These are phyloP conservation scores for Acanthopleura granulata DNA, from an alignment of 2,888 invertebrate species.

Conservation along the genomic window DNA sequence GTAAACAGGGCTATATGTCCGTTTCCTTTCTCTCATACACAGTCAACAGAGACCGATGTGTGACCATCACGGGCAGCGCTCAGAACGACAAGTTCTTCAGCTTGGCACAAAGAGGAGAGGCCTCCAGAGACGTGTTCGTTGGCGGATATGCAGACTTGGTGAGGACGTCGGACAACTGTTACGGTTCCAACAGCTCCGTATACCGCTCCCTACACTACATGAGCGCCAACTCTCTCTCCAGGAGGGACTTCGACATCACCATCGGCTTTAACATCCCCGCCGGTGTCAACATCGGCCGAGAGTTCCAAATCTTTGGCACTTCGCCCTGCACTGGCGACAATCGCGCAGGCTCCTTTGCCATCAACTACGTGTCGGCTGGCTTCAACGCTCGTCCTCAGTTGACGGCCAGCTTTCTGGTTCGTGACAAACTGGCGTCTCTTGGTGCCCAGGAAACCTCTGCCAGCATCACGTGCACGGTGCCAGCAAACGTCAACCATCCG, in stretches of 20 bases:
- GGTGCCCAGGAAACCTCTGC: background rate
- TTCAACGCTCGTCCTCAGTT: background rate
- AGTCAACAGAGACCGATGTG: conserved; percentile 10
- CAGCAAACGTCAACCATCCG: background rate
- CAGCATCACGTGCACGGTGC: background rate
- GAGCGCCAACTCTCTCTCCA: background rate
- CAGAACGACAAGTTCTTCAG: conserved; percentile 1
- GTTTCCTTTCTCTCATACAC: background rate
- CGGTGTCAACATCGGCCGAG: background rate
- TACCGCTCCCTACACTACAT: background rate
- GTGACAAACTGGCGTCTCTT: background rate
- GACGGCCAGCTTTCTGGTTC: background rate
- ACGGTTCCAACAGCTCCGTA: background rate
- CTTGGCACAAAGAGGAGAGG: background rate
- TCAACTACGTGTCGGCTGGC: background rate
- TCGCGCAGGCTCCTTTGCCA: background rate
- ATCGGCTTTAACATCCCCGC: background rate
- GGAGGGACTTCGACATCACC: background rate
- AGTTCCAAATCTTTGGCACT: background rate
- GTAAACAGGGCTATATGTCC: background rate
- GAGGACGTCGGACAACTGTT: background rate
- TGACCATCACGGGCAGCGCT: background rate
- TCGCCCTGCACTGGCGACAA: background rate
- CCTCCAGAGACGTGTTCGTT: background rate
- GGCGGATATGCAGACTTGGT: background rate